Evolutionary conservation across 2,797 vertebrate species (phyloP).

Genomic region (Halcyon chelicuti): DNA sequence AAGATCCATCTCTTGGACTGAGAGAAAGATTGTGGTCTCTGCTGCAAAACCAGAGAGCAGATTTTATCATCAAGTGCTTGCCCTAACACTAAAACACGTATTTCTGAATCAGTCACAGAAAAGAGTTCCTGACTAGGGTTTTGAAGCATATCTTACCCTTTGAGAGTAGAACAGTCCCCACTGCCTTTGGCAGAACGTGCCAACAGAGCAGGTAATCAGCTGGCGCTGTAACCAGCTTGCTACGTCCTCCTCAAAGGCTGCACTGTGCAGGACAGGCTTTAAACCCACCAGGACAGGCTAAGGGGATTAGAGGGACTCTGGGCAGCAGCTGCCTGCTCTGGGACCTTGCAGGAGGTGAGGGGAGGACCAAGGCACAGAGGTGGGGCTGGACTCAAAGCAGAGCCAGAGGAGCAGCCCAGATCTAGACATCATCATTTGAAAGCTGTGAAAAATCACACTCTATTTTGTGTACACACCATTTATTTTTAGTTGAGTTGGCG

Average conservation of each 20-base stretch:
- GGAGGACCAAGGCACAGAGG: not conserved
- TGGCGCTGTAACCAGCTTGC: not conserved
- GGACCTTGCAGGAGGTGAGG: not conserved
- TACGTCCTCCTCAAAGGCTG: not conserved
- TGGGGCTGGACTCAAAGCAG: not conserved
- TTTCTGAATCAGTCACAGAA: not conserved
- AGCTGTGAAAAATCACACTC: not conserved
- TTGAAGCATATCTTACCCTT: not conserved
- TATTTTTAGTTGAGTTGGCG: not conserved
- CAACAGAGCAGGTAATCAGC: not conserved
- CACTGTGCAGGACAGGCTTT: not conserved
- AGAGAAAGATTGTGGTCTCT: not conserved
- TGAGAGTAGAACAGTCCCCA: not conserved
- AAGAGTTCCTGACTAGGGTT: not conserved
- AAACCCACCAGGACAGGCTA: not conserved
- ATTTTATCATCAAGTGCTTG: not conserved
- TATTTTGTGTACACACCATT: not conserved
- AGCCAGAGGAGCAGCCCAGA: not conserved
- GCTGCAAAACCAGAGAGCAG: not conserved
- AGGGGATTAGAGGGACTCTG: slow-evolving; percentile 4
- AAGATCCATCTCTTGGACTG: not conserved
- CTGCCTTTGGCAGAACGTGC: not conserved
- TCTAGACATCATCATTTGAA: rapidly evolving
- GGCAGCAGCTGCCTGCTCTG: rapidly evolving
- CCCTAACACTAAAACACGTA: not conserved